Conservation (phyloP, 2,888 invertebrate species). For the Cabera pusaria region DNA sequence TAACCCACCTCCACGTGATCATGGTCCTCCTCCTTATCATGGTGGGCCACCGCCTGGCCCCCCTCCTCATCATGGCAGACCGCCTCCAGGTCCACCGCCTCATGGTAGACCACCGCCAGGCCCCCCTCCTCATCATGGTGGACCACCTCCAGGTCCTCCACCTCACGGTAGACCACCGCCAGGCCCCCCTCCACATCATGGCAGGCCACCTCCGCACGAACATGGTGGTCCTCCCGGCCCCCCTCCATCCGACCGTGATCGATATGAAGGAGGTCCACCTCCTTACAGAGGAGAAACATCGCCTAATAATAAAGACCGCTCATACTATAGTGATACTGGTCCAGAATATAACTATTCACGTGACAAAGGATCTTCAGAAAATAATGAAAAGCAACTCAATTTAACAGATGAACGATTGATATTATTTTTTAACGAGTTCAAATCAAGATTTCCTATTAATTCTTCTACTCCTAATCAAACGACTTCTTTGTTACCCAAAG, state of each 20-base stretch:
- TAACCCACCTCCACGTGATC: slow-evolving; percentile 21
- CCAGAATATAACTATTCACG: no score
- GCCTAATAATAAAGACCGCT: no score
- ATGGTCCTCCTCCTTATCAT: slow-evolving; percentile 16
- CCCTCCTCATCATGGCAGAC: slow-evolving; percentile 7
- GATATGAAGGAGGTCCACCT: slow-evolving; percentile 4
- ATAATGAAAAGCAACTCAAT: no score
- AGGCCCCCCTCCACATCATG: slow-evolving; percentile 11
- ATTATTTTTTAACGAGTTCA: no score
- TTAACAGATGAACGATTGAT: no score
- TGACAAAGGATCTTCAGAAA: no score
- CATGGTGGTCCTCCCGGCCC: neutral
- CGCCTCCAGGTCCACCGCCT: slow-evolving; percentile 13
- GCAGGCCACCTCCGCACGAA: slow-evolving; percentile 23
- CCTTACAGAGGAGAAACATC: slow-evolving; percentile 1
- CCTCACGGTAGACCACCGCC: neutral
- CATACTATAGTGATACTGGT: no score
- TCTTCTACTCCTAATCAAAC: slow-evolving; percentile 4
- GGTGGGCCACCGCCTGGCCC: slow-evolving; percentile 15
- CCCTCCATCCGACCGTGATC: slow-evolving; percentile 13
- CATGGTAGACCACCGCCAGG: slow-evolving; percentile 8
- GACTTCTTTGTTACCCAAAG: neutral
- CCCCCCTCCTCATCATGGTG: slow-evolving; percentile 18
- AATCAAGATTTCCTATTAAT: slow-evolving; percentile 3
- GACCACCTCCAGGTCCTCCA: slow-evolving; percentile 14